phyloP scores from a whole-genome alignment of 2,113 vertebrate species.

The Neotragus moschatus region DNA sequence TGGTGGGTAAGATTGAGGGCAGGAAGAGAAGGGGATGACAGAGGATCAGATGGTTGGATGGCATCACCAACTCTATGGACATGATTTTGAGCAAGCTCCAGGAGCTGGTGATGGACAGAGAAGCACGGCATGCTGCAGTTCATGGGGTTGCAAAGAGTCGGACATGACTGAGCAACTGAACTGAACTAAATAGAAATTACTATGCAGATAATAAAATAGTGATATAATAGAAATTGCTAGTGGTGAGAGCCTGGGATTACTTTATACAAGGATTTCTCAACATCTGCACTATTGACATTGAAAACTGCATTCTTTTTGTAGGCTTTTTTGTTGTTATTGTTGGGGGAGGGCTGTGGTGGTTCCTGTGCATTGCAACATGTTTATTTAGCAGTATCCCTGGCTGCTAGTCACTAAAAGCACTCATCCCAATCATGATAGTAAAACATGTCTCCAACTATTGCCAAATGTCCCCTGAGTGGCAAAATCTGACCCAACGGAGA shows the following conservation, averaged over 20 bases:
- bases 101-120: not conserved
- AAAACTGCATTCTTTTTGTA: not conserved
- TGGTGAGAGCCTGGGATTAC: not conserved
- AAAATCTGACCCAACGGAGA: not conserved
- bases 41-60: not conserved
- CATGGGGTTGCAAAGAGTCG: not conserved
- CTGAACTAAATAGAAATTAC: not conserved
- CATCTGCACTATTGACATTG: not conserved
- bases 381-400: not conserved
- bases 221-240: not conserved
- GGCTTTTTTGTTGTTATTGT: not conserved
- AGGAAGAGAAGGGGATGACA: not conserved
- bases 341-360: rapidly evolving
- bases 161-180: not conserved
- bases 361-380: not conserved
- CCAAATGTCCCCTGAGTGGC: not conserved
- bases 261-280: not conserved
- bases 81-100: not conserved
- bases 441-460: not conserved
- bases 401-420: not conserved
- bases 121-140: not conserved
- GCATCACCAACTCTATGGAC: not conserved
- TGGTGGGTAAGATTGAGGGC: not conserved
- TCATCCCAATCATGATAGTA: not conserved
- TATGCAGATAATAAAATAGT: not conserved